Evolutionary conservation across 1,140 invertebrate genomes (phyloP), one percentile per base, ranked within the genome.

Genomic region (Drosophila rhopaloa): DNA sequence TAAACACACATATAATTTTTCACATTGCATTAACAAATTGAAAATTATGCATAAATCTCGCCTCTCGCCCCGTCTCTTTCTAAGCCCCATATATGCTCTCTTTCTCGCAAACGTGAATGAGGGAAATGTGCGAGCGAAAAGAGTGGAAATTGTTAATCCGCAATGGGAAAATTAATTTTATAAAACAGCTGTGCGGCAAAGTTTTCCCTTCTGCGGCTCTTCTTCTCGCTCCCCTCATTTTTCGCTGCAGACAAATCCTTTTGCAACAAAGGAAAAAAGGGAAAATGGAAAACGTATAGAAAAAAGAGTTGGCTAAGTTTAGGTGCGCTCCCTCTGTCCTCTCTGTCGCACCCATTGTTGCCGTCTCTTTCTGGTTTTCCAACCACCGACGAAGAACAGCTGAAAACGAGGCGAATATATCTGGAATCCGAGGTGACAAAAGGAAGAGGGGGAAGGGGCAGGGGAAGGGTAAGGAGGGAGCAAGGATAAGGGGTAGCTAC

Each of bases 121-220:
- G 9, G 1, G 29, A 59, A 44, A 43, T 51, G 61, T 54, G 59
- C 14, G 73, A 44, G 24, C 44, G 43, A 66, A 84, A 72, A 73
- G 55, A 73, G 77, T 81, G 75, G 78, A 74, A 91, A 85, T 88
- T 84, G 79, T 91, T 91, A 91, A 91, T 91, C 88, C 88, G 83
- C 81, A 91, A 81, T 91, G 88, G 89, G 88, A 91, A 91, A 91
- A 91, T 91, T 91, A 84, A 91, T 91, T 79, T 88, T 85, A 88
- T 84, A 80, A 91, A 91, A 91, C 88, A 91, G 71, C 88, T 91
- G 88, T 84, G 78, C 71, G 57, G 43, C 53, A 50, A 71, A 67
- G 66, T 70, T 70, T 68, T 65, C 65, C 65, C 53, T 70, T 56
- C 40, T 32, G 4, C 62, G 14, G 37, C 29, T 41, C 53, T 32